Evolutionary conservation across 2,888 invertebrate species (phyloP).

Genomic region (Rugalucina vietnamica): DNA sequence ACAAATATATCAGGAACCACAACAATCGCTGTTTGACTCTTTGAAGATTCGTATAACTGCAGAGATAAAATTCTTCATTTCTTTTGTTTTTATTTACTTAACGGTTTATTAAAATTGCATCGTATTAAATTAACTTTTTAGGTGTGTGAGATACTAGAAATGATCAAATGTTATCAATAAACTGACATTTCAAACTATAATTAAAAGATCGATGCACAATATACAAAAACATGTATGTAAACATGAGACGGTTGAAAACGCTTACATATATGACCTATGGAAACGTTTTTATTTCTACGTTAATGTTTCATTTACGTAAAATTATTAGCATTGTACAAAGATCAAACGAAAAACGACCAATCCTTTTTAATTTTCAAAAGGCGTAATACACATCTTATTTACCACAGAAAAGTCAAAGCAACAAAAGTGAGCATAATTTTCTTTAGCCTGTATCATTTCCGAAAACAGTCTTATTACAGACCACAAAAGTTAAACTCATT

Average conservation of each 20-base stretch:
- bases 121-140: conserved; percentile 1
- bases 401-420: neutral
- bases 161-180: neutral
- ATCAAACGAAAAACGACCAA: neutral
- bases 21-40: neutral
- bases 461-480: neutral
- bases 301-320: no score
- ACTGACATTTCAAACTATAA: neutral
- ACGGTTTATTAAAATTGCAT: neutral
- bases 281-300: neutral
- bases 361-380: neutral
- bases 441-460: neutral
- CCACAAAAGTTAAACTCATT: neutral
- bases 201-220: neutral
- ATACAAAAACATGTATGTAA: no score
- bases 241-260: no score
- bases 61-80: neutral
- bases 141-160: neutral
- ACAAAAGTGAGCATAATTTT: neutral
- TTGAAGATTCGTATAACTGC: neutral
- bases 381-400: no score
- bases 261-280: no score
- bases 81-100: conserved; percentile 9
- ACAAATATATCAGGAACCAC: no score
- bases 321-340: no score